Evolutionary conservation across 2,797 vertebrate species (phyloP), one percentile per base, ranked within the genome.

Genomic region (Clangula hyemalis): DNA sequence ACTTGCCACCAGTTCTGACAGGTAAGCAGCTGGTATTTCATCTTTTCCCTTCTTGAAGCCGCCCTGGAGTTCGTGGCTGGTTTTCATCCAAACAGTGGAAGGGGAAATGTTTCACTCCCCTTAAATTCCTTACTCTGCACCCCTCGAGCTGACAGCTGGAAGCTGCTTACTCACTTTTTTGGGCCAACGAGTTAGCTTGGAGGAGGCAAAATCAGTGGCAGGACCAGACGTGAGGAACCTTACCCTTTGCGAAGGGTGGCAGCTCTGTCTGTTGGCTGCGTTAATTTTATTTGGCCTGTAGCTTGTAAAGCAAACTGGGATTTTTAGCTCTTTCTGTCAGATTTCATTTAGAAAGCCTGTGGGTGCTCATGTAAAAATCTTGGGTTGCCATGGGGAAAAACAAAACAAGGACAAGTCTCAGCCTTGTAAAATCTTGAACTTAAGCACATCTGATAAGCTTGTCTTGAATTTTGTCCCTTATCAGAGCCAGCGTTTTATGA

Each of bases 371-470:
- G 32, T 57, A 19, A 43, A 57, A n/a, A 43, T 19, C 11, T 14
- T 7, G 38, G 22, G 53, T 34, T 51, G 71, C 18, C n/a, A 17
- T 39, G 27, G 6, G 18, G 32, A 8, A n/a, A n/a, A 28, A 5
- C 28, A 25, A 39, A 22, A 24, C 3, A 21, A 51, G 60, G 65
- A 18, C 36, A 39, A 54, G 18, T n/a, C 78, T 56, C 39, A 39
- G 39, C 45, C 51, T 22, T 45, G 51, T 76, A 76, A 30, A 53
- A 66, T 58, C 34, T 38, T 1, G 41, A 45, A 22, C 17, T 58
- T 22, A 13, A 0, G 5, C 28, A 13, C 36, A 49, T 45, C 5
- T 1, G 8, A 47, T 36, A 7, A 1, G 8, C 39, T 30, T 60
- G 20, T 58, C 45, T 51, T 69, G 61, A 6, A 32, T 36, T 69